Percentiles rank a stretch among this genome's conserved stretches.
These are phyloP conservation scores for Delphinus delphis DNA, from an alignment of 2,113 vertebrate species.

Conservation along the genomic window DNA sequence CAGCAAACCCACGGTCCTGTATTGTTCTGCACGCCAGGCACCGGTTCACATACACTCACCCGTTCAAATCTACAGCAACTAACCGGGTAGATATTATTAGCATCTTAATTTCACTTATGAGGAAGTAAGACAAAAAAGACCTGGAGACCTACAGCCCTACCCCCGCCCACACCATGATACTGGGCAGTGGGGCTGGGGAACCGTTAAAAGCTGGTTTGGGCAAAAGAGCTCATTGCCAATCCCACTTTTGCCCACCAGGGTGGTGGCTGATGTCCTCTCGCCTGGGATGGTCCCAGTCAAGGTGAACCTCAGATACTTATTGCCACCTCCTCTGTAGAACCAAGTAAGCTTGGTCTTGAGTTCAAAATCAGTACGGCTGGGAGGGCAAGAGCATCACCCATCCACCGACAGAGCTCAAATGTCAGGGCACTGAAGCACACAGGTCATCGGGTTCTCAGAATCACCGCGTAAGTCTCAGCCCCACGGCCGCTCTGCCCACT, in stretches of 20 bases:
- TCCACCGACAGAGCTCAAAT: rapidly evolving
- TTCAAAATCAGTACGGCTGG: neutral
- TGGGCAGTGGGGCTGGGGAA: neutral
- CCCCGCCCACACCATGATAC: neutral
- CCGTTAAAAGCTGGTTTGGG: neutral
- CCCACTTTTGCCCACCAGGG: neutral
- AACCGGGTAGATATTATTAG: neutral
- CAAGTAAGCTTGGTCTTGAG: neutral
- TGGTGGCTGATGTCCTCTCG: rapidly evolving
- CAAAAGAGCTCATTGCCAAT: neutral
- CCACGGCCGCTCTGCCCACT: rapidly evolving
- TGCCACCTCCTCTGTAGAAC: neutral
- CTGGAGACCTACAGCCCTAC: neutral
- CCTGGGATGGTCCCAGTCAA: neutral
- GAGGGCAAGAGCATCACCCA: neutral
- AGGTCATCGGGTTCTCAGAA: neutral
- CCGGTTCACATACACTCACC: neutral
- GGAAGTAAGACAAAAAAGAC: neutral
- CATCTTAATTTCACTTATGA: neutral
- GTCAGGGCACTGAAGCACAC: neutral
- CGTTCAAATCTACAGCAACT: neutral
- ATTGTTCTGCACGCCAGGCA: neutral
- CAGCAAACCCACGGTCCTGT: rapidly evolving
- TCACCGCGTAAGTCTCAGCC: neutral
- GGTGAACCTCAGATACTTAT: no score